Conservation (phyloP, 2,888 invertebrate genomes). For the Oscheius sp. region DNA sequence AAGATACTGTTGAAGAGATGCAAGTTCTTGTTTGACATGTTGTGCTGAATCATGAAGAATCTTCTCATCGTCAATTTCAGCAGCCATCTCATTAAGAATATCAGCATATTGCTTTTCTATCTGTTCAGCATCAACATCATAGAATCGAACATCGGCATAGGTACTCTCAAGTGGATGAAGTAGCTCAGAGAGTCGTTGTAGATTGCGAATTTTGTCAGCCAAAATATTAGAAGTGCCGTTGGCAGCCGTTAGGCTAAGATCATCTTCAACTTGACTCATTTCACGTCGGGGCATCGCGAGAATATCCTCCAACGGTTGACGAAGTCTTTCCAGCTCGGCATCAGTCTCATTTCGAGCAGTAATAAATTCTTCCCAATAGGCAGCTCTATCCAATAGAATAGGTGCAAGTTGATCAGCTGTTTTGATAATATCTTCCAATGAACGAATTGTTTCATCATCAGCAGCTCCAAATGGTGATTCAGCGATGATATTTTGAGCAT, state of each 20-base stretch:
- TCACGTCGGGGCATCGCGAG: conserved; percentile 33
- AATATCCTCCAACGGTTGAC: conserved; percentile 40
- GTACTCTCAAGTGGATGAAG: conserved; percentile 59
- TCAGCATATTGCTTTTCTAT: conserved; percentile 54
- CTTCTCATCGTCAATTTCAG: conserved; percentile 48
- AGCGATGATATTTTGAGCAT: conserved; percentile 31
- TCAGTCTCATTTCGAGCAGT: conserved; percentile 52
- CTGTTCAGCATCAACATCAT: conserved; percentile 60
- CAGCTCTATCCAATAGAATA: conserved; percentile 46
- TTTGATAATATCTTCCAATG: conserved; percentile 36
- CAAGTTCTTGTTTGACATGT: conserved; percentile 47
- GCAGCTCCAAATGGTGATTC: conserved; percentile 4
- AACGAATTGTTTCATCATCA: conserved; percentile 36
- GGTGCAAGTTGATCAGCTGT: conserved; percentile 41
- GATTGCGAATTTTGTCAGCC: conserved; percentile 37
- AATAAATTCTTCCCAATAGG: conserved; percentile 51
- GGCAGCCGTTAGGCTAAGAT: conserved; percentile 35
- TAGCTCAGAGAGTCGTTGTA: conserved; percentile 55
- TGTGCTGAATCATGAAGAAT: conserved; percentile 46
- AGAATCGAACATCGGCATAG: conserved; percentile 60
- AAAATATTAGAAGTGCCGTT: conserved; percentile 38
- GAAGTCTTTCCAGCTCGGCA: conserved; percentile 46
- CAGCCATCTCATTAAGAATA: conserved; percentile 41
- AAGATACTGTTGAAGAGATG: conserved; percentile 33
- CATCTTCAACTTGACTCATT: conserved; percentile 34